Evolutionary conservation across 2,113 vertebrate genomes (phyloP).

Genomic region (Trichomycterus rosablanca): DNA sequence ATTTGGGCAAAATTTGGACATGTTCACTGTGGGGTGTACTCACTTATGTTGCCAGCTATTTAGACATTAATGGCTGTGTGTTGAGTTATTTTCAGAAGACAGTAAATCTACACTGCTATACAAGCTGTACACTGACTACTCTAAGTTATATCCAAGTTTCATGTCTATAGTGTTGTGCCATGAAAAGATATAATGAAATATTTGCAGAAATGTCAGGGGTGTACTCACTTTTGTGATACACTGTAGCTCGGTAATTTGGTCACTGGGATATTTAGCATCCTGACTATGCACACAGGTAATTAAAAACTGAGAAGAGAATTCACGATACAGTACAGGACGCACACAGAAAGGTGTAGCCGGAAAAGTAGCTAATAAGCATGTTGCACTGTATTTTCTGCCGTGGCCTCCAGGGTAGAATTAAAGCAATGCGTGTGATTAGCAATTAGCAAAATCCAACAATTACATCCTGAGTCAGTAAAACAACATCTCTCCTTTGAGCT

Average conservation of each 20-base stretch:
- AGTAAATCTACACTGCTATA: too few relatives aligned
- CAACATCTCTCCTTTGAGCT: slow-evolving; percentile 35
- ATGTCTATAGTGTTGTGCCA: too few relatives aligned
- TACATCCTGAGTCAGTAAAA: background rate
- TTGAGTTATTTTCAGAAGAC: too few relatives aligned
- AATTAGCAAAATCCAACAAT: slow-evolving; percentile 14
- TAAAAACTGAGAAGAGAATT: slow-evolving; percentile 25
- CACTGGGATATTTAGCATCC: slow-evolving; percentile 8
- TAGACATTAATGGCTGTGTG: too few relatives aligned
- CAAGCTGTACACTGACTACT: too few relatives aligned
- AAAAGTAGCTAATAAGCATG: slow-evolving; percentile 18
- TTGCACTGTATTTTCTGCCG: slow-evolving; percentile 5
- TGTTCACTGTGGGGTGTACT: too few relatives aligned
- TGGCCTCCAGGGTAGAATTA: slow-evolving; percentile 17
- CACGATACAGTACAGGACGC: slow-evolving; percentile 20
- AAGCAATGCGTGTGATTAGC: slow-evolving; percentile 6
- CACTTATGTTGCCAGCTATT: too few relatives aligned
- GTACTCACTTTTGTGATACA: too few relatives aligned
- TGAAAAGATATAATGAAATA: too few relatives aligned
- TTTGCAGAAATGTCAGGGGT: too few relatives aligned
- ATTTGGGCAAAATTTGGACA: too few relatives aligned
- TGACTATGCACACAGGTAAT: slow-evolving; percentile 19
- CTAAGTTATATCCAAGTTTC: too few relatives aligned
- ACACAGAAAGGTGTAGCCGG: slow-evolving; percentile 17
- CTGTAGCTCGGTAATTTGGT: slow-evolving; percentile 23